Percentiles rank a stretch among this genome's conserved stretches.
phyloP scores from a whole-genome alignment of 2,797 vertebrate genomes.

The Mallotus villosus region DNA sequence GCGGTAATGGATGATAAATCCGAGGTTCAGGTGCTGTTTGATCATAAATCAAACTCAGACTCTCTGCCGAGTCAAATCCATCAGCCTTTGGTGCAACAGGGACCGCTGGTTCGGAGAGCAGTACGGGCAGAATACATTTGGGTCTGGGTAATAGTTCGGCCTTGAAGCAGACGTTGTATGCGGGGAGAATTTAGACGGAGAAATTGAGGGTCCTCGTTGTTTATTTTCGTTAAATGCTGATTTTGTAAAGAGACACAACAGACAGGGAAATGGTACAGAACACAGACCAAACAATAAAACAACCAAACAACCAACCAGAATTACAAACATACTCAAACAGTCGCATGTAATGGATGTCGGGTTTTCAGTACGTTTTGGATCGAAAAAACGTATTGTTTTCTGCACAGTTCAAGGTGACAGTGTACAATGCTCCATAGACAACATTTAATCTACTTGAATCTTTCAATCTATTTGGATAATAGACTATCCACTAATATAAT shows the following conservation, averaged over 20 bases:
- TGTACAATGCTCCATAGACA: not conserved
- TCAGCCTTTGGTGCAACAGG: slow-evolving; percentile 62
- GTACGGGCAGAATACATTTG: slow-evolving; percentile 51
- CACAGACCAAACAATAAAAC: slow-evolving; percentile 26
- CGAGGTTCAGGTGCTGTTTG: slow-evolving; percentile 73
- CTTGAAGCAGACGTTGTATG: slow-evolving; percentile 34
- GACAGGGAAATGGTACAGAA: slow-evolving; percentile 14
- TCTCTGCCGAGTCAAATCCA: slow-evolving; percentile 68
- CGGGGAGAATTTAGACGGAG: slow-evolving; percentile 38
- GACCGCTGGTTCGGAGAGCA: slow-evolving; percentile 36
- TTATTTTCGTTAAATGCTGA: slow-evolving; percentile 21
- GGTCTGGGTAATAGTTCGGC: slow-evolving; percentile 52
- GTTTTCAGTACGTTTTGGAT: not conserved
- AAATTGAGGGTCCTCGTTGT: not conserved
- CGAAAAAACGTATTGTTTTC: not conserved
- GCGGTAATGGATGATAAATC: slow-evolving; percentile 76
- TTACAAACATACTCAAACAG: not conserved
- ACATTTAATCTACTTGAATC: not conserved
- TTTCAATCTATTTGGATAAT: not conserved
- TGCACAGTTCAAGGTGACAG: not conserved
- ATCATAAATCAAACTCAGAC: slow-evolving; percentile 73
- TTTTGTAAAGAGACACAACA: slow-evolving; percentile 13
- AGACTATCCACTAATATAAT: slow-evolving; percentile 29
- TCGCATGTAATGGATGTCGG: not conserved
- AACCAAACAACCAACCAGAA: slow-evolving; percentile 28